phyloP scores from a whole-genome alignment of 2,113 vertebrate genomes.

The Nanorana parkeri region DNA sequence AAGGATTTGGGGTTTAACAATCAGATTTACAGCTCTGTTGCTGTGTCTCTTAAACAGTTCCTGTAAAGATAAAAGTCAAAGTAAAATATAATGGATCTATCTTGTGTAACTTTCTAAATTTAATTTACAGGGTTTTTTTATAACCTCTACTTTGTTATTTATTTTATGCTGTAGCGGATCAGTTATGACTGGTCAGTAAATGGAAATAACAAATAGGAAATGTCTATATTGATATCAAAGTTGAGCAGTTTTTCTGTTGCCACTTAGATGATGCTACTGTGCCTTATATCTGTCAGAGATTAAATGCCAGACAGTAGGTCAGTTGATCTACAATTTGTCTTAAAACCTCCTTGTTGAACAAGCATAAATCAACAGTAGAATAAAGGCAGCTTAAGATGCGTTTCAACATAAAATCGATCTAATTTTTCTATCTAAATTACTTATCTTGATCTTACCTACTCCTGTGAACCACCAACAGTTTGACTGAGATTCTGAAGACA shows the following conservation, averaged over 20 bases:
- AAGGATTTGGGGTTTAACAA: slow-evolving; percentile 15
- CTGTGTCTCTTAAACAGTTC: neutral
- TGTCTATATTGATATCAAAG: neutral
- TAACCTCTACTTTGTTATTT: slow-evolving; percentile 3
- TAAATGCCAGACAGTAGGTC: slow-evolving; percentile 13
- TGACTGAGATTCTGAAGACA: neutral
- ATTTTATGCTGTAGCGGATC: neutral
- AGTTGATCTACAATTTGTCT: slow-evolving; percentile 49
- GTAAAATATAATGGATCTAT: slow-evolving; percentile 21
- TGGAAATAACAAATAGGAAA: neutral
- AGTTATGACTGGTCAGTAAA: neutral
- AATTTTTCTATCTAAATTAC: slow-evolving; percentile 9
- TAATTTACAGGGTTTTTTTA: slow-evolving; percentile 1
- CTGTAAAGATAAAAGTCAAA: neutral
- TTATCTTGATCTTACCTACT: slow-evolving; percentile 24
- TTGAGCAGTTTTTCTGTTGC: neutral
- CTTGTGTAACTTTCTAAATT: neutral
- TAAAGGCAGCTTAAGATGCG: slow-evolving; percentile 2
- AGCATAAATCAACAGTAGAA: slow-evolving; percentile 49
- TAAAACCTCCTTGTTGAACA: slow-evolving; percentile 19
- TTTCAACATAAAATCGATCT: neutral
- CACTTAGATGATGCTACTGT: slow-evolving; percentile 19
- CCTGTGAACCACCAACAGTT: neutral
- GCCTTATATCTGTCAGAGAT: slow-evolving; percentile 29
- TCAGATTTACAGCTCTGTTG: slow-evolving; percentile 16